phyloP scores from a whole-genome alignment of 2,113 vertebrate species.

The Eubucco bourcierii region DNA sequence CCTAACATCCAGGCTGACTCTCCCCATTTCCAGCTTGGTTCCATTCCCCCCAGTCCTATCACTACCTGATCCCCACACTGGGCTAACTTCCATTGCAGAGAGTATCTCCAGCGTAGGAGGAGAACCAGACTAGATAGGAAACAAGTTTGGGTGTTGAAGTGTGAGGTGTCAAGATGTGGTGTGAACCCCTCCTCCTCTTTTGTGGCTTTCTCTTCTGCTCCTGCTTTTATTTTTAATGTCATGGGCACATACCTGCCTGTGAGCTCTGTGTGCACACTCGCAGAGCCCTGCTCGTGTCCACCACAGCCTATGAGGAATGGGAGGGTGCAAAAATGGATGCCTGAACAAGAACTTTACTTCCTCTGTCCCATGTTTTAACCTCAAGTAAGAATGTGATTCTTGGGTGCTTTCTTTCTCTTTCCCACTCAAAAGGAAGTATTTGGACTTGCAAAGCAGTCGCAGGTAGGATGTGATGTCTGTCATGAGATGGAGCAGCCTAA shows the following conservation, averaged over 20 bases:
- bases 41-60: no score
- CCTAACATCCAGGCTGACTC: no score
- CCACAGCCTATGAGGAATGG: neutral
- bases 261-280: neutral
- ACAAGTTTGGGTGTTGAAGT: neutral
- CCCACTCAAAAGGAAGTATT: neutral
- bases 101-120: conserved; percentile 18
- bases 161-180: conserved; percentile 13
- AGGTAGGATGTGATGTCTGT: neutral
- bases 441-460: neutral
- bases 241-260: neutral
- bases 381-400: neutral
- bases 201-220: conserved; percentile 55
- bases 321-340: rapidly evolving
- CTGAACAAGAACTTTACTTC: neutral
- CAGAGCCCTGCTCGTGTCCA: neutral
- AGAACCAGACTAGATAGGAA: conserved; percentile 42
- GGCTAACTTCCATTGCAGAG: conserved; percentile 6
- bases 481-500: neutral
- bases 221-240: conserved; percentile 46
- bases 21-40: no score
- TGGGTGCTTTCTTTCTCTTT: neutral
- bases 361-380: neutral
- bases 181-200: conserved; percentile 36
- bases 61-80: neutral